Conservation (phyloP, 2,797 vertebrate genomes). For the Sebastes cheni region DNA sequence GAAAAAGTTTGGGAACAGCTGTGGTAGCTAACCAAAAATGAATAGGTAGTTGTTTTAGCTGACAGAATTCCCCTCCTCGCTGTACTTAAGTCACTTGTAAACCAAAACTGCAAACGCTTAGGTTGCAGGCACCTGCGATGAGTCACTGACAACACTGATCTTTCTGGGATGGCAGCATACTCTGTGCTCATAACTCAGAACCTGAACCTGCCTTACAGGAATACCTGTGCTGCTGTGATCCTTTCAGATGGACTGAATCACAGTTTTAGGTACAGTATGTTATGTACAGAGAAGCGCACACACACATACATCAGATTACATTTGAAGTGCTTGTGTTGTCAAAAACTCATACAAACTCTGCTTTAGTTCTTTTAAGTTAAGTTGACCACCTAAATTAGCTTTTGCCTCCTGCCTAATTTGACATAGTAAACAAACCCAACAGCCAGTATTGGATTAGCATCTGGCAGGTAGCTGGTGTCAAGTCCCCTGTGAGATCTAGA, state of each 20-base stretch:
- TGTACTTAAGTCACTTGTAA: background rate
- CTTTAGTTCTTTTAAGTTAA: background rate
- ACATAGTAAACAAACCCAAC: background rate
- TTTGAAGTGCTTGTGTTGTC: background rate
- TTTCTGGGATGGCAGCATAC: background rate
- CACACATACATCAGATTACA: background rate
- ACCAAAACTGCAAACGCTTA: slow-evolving; percentile 17
- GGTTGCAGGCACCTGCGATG: background rate
- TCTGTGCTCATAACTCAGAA: background rate
- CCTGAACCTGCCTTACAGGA: background rate
- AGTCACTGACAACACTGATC: background rate
- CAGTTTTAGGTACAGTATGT: background rate
- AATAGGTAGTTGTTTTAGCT: background rate
- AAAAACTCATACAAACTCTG: background rate
- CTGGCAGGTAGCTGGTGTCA: background rate
- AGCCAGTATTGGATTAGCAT: background rate
- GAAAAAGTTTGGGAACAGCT: background rate
- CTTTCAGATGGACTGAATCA: background rate
- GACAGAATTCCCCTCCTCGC: background rate
- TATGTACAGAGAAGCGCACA: background rate
- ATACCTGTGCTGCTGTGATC: background rate
- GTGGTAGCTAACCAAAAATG: background rate
- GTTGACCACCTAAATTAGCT: background rate
- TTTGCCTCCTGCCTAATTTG: background rate
- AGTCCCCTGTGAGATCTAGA: background rate